A percentile compares a stretch with the other conserved stretches of the same genome.
Evolutionary conservation across 2,113 vertebrate genomes (phyloP).

Genomic region (Ellobius talpinus): DNA sequence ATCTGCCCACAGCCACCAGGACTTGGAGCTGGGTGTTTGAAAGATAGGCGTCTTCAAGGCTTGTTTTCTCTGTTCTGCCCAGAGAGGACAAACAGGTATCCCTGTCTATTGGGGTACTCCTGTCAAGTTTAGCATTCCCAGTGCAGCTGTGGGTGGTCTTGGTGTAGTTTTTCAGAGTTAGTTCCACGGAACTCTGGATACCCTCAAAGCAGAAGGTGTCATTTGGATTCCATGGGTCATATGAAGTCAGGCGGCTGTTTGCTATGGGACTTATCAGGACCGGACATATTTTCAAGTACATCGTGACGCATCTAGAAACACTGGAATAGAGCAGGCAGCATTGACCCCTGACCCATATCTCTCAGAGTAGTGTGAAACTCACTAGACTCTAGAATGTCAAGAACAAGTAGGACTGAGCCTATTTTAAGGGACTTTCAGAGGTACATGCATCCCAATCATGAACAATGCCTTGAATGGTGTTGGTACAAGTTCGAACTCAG

Average conservation of each 20-base stretch:
- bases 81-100: background rate
- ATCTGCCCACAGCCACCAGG: background rate
- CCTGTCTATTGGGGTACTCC: background rate
- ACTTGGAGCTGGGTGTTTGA: background rate
- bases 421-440: background rate
- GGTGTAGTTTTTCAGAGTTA: background rate
- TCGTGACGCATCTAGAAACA: background rate
- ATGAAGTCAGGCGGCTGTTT: background rate
- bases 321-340: background rate
- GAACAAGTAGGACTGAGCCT: rapidly evolving
- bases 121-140: background rate
- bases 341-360: background rate
- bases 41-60: background rate
- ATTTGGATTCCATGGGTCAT: rapidly evolving
- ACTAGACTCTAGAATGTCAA: background rate
- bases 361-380: rapidly evolving
- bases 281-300: rapidly evolving
- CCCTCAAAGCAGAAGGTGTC: background rate
- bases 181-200: background rate
- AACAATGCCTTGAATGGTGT: rapidly evolving
- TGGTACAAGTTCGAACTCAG: rapidly evolving
- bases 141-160: rapidly evolving
- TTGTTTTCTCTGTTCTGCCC: background rate
- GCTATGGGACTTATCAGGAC: background rate
- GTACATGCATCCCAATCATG: rapidly evolving